A percentile compares a stretch with the other conserved stretches of the same genome.
These are phyloP conservation scores for Gymnarchus niloticus DNA, from an alignment of 2,113 vertebrate species.

Conservation along the genomic window DNA sequence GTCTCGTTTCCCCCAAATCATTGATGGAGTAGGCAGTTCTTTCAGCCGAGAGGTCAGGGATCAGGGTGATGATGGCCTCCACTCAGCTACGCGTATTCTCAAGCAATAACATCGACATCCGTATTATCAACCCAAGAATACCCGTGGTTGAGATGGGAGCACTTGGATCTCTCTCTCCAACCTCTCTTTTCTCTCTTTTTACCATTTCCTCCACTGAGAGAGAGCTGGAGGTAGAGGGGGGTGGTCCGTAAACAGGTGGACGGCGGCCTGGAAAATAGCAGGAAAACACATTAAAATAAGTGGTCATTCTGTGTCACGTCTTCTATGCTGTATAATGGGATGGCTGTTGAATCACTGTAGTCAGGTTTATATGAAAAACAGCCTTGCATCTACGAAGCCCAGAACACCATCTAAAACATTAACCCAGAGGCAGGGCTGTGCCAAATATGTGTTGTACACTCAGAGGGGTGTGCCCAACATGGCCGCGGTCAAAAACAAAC, in stretches of 20 bases:
- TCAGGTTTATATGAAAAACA: background rate
- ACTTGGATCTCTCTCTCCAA: constrained; percentile 43
- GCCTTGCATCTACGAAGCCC: background rate
- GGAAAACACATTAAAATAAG: background rate
- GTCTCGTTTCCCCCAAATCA: constrained; percentile 11
- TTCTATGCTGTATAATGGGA: background rate
- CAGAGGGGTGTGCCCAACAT: background rate
- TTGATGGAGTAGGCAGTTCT: background rate
- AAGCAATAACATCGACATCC: constrained; percentile 53
- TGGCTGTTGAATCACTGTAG: background rate
- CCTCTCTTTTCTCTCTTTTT: constrained; percentile 23
- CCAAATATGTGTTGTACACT: no score
- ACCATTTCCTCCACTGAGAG: constrained; percentile 29
- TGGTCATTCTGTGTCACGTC: background rate
- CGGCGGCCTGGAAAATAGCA: constrained; percentile 19
- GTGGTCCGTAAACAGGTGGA: background rate
- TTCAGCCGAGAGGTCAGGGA: background rate
- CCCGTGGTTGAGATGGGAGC: constrained; percentile 59
- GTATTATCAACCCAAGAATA: constrained; percentile 55
- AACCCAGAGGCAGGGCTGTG: background rate
- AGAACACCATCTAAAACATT: background rate
- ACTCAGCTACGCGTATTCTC: constrained; percentile 64
- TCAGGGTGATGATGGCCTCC: constrained; percentile 43
- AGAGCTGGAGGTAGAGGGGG: constrained; percentile 18
- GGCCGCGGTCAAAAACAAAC: background rate